These are phyloP conservation scores for Zeuzera pyrina DNA, from an alignment of 2,888 invertebrate genomes.

Conservation along the genomic window DNA sequence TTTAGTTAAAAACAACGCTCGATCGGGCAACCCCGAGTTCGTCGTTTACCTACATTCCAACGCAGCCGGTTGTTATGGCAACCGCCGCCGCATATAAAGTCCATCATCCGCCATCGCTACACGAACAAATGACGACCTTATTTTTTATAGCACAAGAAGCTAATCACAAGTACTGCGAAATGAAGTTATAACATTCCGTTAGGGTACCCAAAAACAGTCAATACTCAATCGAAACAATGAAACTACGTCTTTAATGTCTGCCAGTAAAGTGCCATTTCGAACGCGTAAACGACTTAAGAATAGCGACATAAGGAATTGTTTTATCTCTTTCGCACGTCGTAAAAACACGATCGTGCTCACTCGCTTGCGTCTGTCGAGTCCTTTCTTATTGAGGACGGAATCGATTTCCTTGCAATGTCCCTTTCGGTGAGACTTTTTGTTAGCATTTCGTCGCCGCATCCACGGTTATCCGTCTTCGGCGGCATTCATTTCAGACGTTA, in stretches of 20 bases:
- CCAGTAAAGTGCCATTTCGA: constrained; percentile 59
- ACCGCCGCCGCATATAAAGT: constrained; percentile 47
- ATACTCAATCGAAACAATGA: constrained; percentile 60
- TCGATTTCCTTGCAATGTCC: constrained; percentile 60
- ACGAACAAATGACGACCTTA: constrained; percentile 56
- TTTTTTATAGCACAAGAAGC: constrained; percentile 34
- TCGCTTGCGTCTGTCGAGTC: constrained; percentile 45
- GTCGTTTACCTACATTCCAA: constrained; percentile 44
- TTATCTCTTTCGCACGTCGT: constrained; percentile 70
- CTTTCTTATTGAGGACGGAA: constrained; percentile 58
- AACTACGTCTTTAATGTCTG: constrained; percentile 65
- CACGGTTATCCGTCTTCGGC: constrained; percentile 66
- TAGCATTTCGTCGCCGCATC: constrained; percentile 35
- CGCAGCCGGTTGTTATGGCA: constrained; percentile 72
- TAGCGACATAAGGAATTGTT: constrained; percentile 70
- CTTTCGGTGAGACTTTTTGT: constrained; percentile 63
- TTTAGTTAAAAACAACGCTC: constrained; percentile 52
- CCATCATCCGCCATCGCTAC: constrained; percentile 32
- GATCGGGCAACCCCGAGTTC: constrained; percentile 46
- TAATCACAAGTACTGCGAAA: constrained; percentile 44
- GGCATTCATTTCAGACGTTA: constrained; percentile 54
- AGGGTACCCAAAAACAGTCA: constrained; percentile 55
- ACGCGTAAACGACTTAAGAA: constrained; percentile 62
- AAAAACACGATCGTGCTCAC: constrained; percentile 53
- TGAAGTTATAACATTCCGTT: constrained; percentile 68